Evolutionary conservation across 2,113 vertebrate genomes (phyloP).

Genomic region (Isurus oxyrinchus): DNA sequence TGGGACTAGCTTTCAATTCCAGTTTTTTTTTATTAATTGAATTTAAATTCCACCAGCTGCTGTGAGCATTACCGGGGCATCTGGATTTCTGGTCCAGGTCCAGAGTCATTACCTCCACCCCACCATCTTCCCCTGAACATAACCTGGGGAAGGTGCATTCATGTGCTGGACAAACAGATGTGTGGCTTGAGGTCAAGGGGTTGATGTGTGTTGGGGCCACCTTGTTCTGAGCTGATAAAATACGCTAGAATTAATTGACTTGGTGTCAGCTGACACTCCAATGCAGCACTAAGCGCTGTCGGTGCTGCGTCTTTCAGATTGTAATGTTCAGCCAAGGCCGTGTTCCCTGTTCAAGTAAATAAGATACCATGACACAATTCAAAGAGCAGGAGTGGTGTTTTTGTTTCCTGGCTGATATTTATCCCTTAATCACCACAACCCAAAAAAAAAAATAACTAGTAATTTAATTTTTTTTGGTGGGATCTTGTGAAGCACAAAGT

Average conservation of each 20-base stretch:
- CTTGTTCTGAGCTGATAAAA: background rate
- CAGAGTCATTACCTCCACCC: background rate
- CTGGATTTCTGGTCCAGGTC: background rate
- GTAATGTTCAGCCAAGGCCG: slow-evolving; percentile 6
- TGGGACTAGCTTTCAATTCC: too few relatives aligned
- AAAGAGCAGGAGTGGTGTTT: background rate
- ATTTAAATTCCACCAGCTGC: too few relatives aligned
- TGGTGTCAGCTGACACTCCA: background rate
- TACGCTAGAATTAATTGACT: background rate
- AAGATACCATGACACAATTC: background rate
- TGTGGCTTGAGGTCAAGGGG: background rate
- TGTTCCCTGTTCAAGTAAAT: rapidly evolving
- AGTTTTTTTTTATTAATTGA: too few relatives aligned
- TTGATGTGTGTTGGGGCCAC: background rate
- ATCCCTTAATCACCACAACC: background rate
- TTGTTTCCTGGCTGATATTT: slow-evolving; percentile 34
- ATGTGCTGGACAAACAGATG: background rate
- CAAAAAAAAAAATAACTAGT: background rate
- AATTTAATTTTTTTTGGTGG: background rate
- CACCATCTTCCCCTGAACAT: background rate
- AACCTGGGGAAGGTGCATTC: background rate
- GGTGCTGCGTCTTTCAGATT: background rate
- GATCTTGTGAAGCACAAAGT: background rate
- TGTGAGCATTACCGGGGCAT: too few relatives aligned
- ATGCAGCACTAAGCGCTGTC: background rate